phyloP scores from a whole-genome alignment of 1,140 invertebrate genomes.

The Pantala flavescens region DNA sequence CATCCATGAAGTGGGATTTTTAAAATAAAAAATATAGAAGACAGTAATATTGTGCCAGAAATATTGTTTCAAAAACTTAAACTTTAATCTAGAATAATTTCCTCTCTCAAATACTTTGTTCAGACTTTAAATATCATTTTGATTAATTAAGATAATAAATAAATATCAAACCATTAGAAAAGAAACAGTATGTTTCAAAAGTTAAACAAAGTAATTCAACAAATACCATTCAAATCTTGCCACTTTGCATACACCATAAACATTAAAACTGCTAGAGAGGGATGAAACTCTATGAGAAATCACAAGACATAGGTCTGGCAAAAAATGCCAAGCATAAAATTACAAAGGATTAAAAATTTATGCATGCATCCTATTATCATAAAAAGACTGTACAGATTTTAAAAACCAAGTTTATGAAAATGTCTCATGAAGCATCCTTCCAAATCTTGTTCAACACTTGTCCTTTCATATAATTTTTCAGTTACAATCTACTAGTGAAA shows the following conservation, averaged over 20 bases:
- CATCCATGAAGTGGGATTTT: too few relatives aligned
- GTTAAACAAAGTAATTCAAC: neutral
- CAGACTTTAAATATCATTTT: neutral
- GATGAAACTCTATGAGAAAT: neutral
- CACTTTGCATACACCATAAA: neutral
- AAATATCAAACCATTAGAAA: neutral
- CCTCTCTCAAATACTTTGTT: neutral
- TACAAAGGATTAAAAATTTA: constrained; percentile 3
- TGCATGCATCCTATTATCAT: neutral
- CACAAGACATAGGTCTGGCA: neutral
- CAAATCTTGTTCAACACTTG: neutral
- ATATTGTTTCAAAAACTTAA: neutral
- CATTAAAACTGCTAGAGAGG: neutral
- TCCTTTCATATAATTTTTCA: neutral
- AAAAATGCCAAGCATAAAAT: neutral
- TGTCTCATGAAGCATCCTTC: neutral
- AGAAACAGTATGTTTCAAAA: neutral
- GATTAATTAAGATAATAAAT: neutral
- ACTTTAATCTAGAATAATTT: neutral
- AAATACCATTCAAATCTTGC: neutral
- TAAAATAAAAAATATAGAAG: too few relatives aligned
- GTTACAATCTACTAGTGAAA: neutral
- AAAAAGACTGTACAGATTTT: neutral
- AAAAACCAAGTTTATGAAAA: neutral
- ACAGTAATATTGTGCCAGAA: too few relatives aligned